Percentiles rank a stretch among this genome's conserved stretches.
phyloP scores from a whole-genome alignment of 2,888 invertebrate genomes.

The Miltochrista miniata region DNA sequence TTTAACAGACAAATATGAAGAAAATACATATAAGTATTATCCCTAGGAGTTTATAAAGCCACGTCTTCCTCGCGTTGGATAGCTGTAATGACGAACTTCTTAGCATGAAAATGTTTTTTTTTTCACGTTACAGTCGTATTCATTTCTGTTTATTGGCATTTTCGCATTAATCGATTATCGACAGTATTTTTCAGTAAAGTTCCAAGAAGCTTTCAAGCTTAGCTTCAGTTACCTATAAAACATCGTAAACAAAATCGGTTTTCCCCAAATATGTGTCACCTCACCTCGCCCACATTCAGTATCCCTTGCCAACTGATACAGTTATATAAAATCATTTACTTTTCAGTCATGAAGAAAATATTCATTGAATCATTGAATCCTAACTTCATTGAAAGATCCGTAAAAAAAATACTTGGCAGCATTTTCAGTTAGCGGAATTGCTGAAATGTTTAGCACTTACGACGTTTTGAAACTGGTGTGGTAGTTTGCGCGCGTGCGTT shows the following conservation, averaged over 20 bases:
- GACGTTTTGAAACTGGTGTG: conserved; percentile 49
- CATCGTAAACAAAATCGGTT: conserved; percentile 27
- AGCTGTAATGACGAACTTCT: too few relatives aligned
- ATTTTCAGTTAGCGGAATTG: conserved; percentile 57
- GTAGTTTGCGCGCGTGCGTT: conserved; percentile 72
- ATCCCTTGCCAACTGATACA: conserved; percentile 46
- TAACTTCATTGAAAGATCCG: conserved; percentile 47
- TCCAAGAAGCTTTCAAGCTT: conserved; percentile 12
- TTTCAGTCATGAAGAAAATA: conserved; percentile 59
- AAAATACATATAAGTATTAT: too few relatives aligned
- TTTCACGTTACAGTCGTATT: too few relatives aligned
- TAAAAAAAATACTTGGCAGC: conserved; percentile 67
- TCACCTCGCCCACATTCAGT: conserved; percentile 26
- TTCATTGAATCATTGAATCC: conserved; percentile 69
- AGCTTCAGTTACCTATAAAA: conserved; percentile 17
- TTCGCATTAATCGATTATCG: too few relatives aligned
- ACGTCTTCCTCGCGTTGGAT: too few relatives aligned
- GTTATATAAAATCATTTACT: conserved; percentile 44
- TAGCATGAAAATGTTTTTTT: too few relatives aligned
- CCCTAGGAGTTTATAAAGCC: too few relatives aligned
- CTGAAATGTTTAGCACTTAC: conserved; percentile 63
- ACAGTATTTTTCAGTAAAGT: neutral
- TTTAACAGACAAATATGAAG: too few relatives aligned
- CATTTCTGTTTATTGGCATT: too few relatives aligned
- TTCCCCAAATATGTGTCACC: conserved; percentile 31